Percentiles rank a stretch among this genome's conserved stretches.
These are phyloP conservation scores for Tromatobia lineatoria DNA, from an alignment of 2,888 invertebrate genomes.

Conservation along the genomic window DNA sequence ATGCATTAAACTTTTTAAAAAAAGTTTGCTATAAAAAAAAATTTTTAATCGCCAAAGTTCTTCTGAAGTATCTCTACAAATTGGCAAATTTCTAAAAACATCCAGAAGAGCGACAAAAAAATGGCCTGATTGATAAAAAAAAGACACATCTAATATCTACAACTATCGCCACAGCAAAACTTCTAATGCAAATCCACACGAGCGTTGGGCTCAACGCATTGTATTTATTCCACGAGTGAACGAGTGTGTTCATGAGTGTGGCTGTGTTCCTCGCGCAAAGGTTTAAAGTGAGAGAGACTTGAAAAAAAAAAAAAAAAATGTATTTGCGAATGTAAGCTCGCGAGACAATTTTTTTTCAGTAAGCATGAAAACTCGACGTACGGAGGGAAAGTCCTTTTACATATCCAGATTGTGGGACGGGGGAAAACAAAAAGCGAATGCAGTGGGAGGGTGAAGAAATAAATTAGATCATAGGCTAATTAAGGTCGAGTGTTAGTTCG, in stretches of 20 bases:
- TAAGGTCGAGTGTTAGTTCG: slow-evolving; percentile 38
- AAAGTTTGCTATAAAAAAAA: no score
- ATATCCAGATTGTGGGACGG: slow-evolving; percentile 61
- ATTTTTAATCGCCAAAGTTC: no score
- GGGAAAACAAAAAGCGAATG: slow-evolving; percentile 53
- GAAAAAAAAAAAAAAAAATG: slow-evolving; percentile 3
- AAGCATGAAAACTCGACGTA: slow-evolving; percentile 30
- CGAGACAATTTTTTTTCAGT: slow-evolving; percentile 35
- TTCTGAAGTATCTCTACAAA: no score
- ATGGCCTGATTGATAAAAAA: no score
- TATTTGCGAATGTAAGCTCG: slow-evolving; percentile 7
- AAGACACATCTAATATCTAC: not conserved
- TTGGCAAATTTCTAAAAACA: no score
- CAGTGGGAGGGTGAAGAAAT: slow-evolving; percentile 53
- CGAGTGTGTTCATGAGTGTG: slow-evolving; percentile 61
- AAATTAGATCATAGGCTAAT: slow-evolving; percentile 56
- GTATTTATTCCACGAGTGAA: slow-evolving; percentile 52
- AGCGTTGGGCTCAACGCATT: slow-evolving; percentile 29
- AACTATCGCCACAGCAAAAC: slow-evolving; percentile 6
- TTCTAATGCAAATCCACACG: slow-evolving; percentile 27
- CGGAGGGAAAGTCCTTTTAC: slow-evolving; percentile 61
- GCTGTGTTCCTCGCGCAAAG: slow-evolving; percentile 50
- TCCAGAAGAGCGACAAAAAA: no score
- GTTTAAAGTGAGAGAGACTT: not conserved
- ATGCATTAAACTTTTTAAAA: no score